Conservation (phyloP, 2,797 vertebrate species). For the Borostomias antarcticus region DNA sequence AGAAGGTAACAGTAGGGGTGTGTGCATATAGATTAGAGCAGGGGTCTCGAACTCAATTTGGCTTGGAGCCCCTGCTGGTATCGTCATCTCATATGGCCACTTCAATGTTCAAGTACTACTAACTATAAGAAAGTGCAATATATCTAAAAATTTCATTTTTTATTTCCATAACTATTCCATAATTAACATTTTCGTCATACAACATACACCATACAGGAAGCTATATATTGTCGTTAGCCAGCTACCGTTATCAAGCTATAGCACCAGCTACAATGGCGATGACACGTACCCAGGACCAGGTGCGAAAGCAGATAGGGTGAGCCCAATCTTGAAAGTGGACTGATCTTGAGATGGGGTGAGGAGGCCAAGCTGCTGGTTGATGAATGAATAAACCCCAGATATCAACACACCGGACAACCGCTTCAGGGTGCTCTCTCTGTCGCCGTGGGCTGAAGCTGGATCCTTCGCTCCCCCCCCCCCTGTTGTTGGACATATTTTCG, state of each 20-base stretch:
- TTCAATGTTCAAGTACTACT: too few species aligned
- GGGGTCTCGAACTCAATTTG: background rate
- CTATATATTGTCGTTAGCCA: slow-evolving; percentile 47
- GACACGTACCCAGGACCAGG: slow-evolving; percentile 71
- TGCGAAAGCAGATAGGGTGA: slow-evolving; percentile 51
- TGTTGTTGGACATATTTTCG: slow-evolving; percentile 66
- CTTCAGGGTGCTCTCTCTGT: slow-evolving; percentile 67
- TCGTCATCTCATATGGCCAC: too few species aligned
- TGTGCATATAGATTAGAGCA: background rate
- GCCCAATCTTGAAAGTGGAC: slow-evolving; percentile 68
- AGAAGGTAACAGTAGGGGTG: too few species aligned
- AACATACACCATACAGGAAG: slow-evolving; percentile 45
- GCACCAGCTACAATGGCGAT: background rate
- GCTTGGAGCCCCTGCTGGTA: too few species aligned
- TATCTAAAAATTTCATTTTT: too few species aligned
- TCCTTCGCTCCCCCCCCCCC: slow-evolving; percentile 69
- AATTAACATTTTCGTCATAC: too few species aligned
- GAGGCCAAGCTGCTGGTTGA: too few species aligned
- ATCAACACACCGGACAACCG: too few species aligned
- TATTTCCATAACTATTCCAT: too few species aligned
- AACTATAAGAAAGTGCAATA: too few species aligned
- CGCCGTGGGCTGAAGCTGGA: slow-evolving; percentile 53
- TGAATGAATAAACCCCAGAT: too few species aligned
- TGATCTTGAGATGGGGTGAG: too few species aligned
- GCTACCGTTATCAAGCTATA: slow-evolving; percentile 50